Percentiles rank a stretch among this genome's conserved stretches.
phyloP scores from a whole-genome alignment of 1,140 invertebrate species.

The Lordiphosa collinella region DNA sequence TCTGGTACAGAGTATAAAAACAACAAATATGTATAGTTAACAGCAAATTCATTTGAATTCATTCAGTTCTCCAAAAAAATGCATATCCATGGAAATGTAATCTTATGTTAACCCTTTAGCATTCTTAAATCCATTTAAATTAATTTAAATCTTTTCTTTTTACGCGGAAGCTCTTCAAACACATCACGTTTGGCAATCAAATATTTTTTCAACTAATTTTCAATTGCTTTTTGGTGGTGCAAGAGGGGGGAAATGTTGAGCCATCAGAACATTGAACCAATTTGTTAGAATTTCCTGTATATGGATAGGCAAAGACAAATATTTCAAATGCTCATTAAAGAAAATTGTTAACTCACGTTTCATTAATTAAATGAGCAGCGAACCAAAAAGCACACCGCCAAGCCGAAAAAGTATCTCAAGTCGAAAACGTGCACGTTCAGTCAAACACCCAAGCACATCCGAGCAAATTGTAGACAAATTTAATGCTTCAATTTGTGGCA shows the following conservation, averaged over 20 bases:
- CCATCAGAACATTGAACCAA: conserved; percentile 42
- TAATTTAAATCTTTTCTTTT: not conserved
- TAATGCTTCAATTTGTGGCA: conserved; percentile 49
- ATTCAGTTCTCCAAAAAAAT: no score
- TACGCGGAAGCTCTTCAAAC: conserved; percentile 3
- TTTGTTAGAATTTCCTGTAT: conserved; percentile 64
- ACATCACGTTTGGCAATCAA: conserved; percentile 10
- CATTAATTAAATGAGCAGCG: conserved; percentile 47
- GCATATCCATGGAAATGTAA: not conserved
- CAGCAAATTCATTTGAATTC: no score
- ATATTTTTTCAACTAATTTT: conserved; percentile 52
- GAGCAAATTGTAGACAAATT: conserved; percentile 23
- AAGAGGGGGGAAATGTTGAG: no score
- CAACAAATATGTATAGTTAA: no score
- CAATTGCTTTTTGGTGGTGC: conserved; percentile 1
- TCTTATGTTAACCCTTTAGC: no score
- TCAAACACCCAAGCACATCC: conserved; percentile 56
- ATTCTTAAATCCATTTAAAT: not conserved
- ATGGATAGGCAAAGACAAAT: conserved; percentile 33
- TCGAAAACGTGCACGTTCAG: conserved; percentile 48
- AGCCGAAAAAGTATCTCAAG: conserved; percentile 50
- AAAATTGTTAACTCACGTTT: conserved; percentile 72
- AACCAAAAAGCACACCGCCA: conserved; percentile 8
- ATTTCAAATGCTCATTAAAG: conserved; percentile 57
- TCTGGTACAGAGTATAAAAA: no score